phyloP scores from a whole-genome alignment of 2,888 invertebrate genomes.

The Quadroppia sp. region DNA sequence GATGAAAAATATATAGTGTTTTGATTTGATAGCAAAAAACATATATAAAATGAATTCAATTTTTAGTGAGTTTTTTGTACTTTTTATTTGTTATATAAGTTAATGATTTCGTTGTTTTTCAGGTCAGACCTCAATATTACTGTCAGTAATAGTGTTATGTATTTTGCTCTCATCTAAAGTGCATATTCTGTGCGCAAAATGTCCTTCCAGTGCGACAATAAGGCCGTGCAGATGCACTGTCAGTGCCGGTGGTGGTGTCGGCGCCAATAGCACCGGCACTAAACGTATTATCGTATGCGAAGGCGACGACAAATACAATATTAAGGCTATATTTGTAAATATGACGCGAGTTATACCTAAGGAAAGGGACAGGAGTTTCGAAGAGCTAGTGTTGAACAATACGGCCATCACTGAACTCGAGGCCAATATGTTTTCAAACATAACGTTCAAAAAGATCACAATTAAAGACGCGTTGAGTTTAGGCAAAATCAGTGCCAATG shows the following conservation, averaged over 20 bases:
- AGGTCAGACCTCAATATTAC: background rate
- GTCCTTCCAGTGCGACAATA: background rate
- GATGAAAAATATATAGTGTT: background rate
- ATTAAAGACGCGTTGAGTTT: conserved; percentile 37
- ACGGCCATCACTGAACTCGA: conserved; percentile 31
- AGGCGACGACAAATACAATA: conserved; percentile 31
- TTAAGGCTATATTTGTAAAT: background rate
- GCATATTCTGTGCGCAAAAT: conserved; percentile 4
- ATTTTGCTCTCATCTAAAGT: conserved; percentile 13
- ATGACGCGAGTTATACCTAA: background rate
- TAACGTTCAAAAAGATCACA: conserved; percentile 26
- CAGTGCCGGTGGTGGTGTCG: no score
- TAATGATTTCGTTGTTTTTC: background rate
- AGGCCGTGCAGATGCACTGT: conserved; percentile 35
- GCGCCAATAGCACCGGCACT: background rate
- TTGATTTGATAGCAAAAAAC: background rate
- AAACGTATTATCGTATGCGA: conserved; percentile 26
- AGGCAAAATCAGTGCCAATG: conserved; percentile 11
- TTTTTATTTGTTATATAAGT: no score
- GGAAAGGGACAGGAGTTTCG: conserved; percentile 1
- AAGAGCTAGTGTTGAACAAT: conserved; percentile 38
- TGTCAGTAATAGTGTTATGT: background rate
- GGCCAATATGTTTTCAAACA: conserved; percentile 6
- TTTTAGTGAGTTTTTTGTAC: background rate
- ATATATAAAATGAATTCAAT: background rate